Evolutionary conservation across 1,140 invertebrate species (phyloP), one percentile per base, ranked within the genome.

Genomic region (Pseudobourletiella spinata): DNA sequence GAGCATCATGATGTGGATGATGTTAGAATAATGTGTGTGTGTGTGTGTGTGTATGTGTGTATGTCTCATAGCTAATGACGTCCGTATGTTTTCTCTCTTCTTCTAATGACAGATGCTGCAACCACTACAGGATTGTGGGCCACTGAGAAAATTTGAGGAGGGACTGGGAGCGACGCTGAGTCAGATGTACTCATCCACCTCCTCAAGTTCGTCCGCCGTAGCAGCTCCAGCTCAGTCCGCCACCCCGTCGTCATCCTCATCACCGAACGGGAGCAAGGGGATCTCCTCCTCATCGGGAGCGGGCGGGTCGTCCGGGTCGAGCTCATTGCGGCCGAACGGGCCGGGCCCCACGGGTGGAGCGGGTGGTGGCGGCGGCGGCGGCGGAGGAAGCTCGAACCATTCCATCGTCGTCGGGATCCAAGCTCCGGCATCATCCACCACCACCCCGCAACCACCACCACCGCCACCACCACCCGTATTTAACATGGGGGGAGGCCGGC

Each of bases 141-240:
- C 44, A 20, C 24, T 61, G 26, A 39, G 62, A 30, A 69, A 69
- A 54, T 69, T 59, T 59, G 68, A 66, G 54, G 68, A 69, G 65
- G 68, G 68, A 4, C 57, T 69, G 18, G 68, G 68, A 57, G 68
- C 68, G 48, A 58, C 68, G 2, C 48, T 69, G 59, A 69, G 62
- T 64, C 68, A 69, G 48, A 66, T 69, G 61, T 69, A 69, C 57
- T 59, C 55, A 15, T 52, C 25, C 16, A 39, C 57, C 0, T 44
- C 61, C 4, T 18, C 32, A 48, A n/a, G n/a, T n/a, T n/a, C n/a
- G n/a, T n/a, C n/a, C n/a, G n/a, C n/a, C n/a, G n/a, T n/a, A n/a
- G n/a, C n/a, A n/a, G 22, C 46, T 48, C 11, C 29, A 18, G n/a
- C 32, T 39, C 48, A 51, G n/a, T 32, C 51, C 61, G 14, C 58